These are phyloP conservation scores for Junco hyemalis DNA, from an alignment of 2,113 vertebrate species.

Conservation along the genomic window DNA sequence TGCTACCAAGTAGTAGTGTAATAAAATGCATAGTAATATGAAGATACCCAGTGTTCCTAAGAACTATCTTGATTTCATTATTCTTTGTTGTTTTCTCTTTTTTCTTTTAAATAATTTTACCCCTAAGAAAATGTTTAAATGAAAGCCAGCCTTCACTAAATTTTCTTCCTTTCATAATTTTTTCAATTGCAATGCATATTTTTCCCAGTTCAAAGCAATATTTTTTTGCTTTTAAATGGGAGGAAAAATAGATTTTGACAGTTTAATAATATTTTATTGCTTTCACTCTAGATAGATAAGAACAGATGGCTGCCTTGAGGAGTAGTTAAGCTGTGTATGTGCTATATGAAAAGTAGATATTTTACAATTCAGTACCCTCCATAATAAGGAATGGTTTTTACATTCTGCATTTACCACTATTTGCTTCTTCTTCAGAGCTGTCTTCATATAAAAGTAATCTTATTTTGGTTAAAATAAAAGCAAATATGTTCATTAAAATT, in stretches of 20 bases:
- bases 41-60: not conserved
- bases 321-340: not conserved
- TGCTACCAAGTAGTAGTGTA: not conserved
- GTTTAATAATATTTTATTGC: conserved; percentile 38
- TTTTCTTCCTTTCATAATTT: conserved; percentile 11
- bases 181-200: not conserved
- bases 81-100: not conserved
- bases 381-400: not conserved
- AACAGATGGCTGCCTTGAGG: conserved; percentile 41
- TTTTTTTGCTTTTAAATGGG: conserved; percentile 5
- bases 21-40: not conserved
- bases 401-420: conserved; percentile 12
- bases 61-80: not conserved
- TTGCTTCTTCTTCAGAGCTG: not conserved
- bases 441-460: conserved; percentile 3
- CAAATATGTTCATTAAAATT: not conserved
- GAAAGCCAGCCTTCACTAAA: not conserved
- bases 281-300: conserved; percentile 31
- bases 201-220: conserved; percentile 1
- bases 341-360: conserved; percentile 26
- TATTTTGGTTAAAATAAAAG: conserved; percentile 17
- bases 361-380: conserved; percentile 28
- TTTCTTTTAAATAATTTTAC: not conserved
- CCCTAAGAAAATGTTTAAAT: conserved; percentile 29
- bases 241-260: conserved; percentile 39